Conservation (phyloP, 2,113 vertebrate genomes). For the Tragelaphus strepsiceros region DNA sequence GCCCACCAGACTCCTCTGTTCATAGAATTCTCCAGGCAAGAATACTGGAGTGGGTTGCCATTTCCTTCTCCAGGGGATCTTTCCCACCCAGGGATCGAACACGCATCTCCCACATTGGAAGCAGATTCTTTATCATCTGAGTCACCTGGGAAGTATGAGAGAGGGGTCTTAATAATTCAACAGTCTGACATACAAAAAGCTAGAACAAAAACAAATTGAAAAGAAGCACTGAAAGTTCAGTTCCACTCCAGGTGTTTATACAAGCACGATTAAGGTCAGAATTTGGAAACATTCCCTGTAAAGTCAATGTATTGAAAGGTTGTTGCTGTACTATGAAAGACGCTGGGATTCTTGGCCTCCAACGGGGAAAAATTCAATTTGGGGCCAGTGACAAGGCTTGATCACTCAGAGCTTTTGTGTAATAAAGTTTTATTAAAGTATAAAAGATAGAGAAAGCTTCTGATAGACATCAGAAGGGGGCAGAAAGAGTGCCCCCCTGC, state of each 20-base stretch:
- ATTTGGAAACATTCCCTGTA: background rate
- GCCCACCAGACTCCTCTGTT: background rate
- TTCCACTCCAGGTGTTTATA: background rate
- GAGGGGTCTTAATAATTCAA: background rate
- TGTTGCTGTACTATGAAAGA: background rate
- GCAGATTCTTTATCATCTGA: background rate
- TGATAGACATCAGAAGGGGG: background rate
- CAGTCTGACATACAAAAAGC: background rate
- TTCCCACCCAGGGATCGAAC: background rate
- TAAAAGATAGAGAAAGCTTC: background rate
- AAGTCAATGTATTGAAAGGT: background rate
- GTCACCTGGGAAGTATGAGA: background rate
- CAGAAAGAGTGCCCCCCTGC: background rate
- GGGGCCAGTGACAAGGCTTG: background rate
- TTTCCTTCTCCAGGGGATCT: background rate
- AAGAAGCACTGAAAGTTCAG: background rate
- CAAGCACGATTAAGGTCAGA: background rate
- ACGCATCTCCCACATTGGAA: rapidly evolving
- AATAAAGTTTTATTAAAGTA: background rate
- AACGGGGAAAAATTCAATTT: background rate
- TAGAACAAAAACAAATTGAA: background rate
- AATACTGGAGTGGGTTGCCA: background rate
- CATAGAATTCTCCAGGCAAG: background rate
- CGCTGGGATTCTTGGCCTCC: background rate
- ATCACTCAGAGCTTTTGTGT: background rate